These are phyloP conservation scores for Drosophila anomalata DNA, from an alignment of 2,888 invertebrate genomes.

Conservation along the genomic window DNA sequence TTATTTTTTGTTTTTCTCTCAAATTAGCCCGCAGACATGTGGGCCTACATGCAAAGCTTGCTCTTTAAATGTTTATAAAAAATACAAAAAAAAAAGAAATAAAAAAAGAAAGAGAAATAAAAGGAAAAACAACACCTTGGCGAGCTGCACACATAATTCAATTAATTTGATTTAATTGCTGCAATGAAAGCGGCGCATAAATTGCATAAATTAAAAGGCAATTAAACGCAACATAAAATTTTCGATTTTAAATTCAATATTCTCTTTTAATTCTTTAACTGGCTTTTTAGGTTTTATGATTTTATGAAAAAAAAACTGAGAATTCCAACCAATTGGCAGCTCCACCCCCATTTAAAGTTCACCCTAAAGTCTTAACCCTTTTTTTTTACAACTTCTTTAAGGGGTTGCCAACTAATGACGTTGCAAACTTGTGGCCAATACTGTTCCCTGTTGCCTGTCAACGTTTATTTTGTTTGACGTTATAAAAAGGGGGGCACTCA, in stretches of 20 bases:
- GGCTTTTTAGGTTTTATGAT: background rate
- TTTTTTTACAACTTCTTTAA: conserved; percentile 24
- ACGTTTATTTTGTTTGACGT: conserved; percentile 41
- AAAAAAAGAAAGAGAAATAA: background rate
- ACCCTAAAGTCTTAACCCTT: background rate
- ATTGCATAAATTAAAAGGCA: conserved; percentile 51
- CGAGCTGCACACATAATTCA: conserved; percentile 54
- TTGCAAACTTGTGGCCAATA: conserved; percentile 60
- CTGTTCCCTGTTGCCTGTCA: conserved; percentile 27
- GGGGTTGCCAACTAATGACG: conserved; percentile 61
- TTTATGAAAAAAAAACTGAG: background rate
- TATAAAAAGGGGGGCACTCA: background rate
- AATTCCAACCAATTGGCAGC: conserved; percentile 15
- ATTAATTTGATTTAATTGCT: conserved; percentile 59
- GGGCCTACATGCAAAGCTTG: conserved; percentile 52
- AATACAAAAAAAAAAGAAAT: background rate
- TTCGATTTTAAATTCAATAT: background rate
- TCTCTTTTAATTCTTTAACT: background rate
- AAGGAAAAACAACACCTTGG: conserved; percentile 41
- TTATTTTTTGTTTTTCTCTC: conserved; percentile 21
- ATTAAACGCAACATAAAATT: conserved; percentile 9
- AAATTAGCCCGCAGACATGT: conserved; percentile 53
- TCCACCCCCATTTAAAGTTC: conserved; percentile 7
- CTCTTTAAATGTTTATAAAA: conserved; percentile 2
- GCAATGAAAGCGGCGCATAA: conserved; percentile 57